Percentiles rank a stretch among this genome's conserved stretches.
Conservation (phyloP, 2,888 invertebrate genomes). For the Agrilus mali region DNA sequence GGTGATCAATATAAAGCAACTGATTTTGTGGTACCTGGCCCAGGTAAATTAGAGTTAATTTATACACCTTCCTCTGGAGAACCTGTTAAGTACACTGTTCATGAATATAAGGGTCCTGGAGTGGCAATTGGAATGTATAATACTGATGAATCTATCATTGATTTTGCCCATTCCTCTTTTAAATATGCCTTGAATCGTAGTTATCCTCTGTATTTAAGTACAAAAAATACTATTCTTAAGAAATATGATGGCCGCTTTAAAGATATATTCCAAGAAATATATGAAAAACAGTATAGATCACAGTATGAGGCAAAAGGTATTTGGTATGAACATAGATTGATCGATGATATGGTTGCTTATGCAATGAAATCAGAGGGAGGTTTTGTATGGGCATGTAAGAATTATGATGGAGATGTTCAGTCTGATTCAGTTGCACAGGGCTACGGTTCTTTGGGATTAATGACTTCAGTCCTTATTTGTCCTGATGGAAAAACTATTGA, state of each 20-base stretch:
- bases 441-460: constrained; percentile 88
- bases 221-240: constrained; percentile 94
- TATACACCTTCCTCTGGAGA: constrained; percentile 58
- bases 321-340: constrained; percentile 97
- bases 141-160: constrained; percentile 85
- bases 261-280: constrained; percentile 93
- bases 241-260: constrained; percentile 94
- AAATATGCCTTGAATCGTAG: constrained; percentile 74
- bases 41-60: constrained; percentile 75
- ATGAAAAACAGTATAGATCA: constrained; percentile 74
- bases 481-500: constrained; percentile 98
- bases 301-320: constrained; percentile 75
- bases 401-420: constrained; percentile 98
- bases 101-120: constrained; percentile 79
- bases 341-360: constrained; percentile 99
- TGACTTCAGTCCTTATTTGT: constrained; percentile 95
- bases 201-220: constrained; percentile 87
- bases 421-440: constrained; percentile 98
- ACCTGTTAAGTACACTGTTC: constrained; percentile 59
- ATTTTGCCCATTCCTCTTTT: constrained; percentile 92
- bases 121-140: constrained; percentile 94
- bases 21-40: constrained; percentile 87
- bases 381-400: constrained; percentile 99
- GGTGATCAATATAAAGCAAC: constrained; percentile 97
- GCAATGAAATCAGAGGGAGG: constrained; percentile 97